These are phyloP conservation scores for Crotalus tigris DNA, from an alignment of 2,113 vertebrate species.

Conservation along the genomic window DNA sequence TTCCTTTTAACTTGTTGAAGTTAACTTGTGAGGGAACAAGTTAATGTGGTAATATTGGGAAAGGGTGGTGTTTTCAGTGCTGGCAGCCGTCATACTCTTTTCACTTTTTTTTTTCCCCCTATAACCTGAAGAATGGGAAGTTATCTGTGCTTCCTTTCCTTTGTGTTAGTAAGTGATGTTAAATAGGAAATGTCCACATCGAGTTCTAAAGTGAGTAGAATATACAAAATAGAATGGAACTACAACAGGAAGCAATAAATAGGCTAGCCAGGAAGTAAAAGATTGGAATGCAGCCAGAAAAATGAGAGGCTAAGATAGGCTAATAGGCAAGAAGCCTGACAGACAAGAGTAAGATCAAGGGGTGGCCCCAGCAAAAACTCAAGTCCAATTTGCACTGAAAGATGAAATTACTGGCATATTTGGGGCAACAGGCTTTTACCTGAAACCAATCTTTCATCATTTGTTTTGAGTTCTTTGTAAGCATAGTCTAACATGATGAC, in stretches of 20 bases:
- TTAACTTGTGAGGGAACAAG: neutral
- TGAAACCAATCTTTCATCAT: neutral
- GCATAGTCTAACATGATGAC: neutral
- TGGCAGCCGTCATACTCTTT: slow-evolving; percentile 2
- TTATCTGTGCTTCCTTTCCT: neutral
- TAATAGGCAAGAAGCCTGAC: neutral
- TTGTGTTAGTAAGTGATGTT: neutral
- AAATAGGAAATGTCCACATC: neutral
- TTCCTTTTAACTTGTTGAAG: neutral
- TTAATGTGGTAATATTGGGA: neutral
- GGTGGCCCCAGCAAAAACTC: neutral
- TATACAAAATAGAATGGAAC: neutral
- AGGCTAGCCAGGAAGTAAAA: neutral
- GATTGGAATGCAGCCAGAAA: neutral
- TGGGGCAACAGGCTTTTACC: neutral
- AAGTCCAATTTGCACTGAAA: neutral
- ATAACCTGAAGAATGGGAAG: neutral
- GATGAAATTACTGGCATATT: neutral
- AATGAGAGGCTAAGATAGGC: neutral
- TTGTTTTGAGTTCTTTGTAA: neutral
- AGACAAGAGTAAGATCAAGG: neutral
- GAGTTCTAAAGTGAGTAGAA: neutral
- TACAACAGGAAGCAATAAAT: neutral
- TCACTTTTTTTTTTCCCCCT: slow-evolving; percentile 9
- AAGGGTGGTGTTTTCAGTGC: neutral